Evolutionary conservation across 2,888 invertebrate species (phyloP).

Genomic region (Mantis religiosa): DNA sequence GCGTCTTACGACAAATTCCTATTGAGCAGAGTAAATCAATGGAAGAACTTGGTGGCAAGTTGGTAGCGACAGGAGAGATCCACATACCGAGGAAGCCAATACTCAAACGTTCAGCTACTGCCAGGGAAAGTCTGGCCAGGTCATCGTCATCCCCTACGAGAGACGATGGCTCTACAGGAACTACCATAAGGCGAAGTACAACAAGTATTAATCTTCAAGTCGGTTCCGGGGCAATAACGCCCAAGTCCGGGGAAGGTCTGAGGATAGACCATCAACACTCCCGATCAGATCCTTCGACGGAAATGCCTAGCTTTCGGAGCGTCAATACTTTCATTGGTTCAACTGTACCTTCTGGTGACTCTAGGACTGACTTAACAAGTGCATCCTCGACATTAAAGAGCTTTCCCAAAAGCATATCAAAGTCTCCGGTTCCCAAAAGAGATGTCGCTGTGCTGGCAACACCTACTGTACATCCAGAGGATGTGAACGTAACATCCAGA

Average conservation of each 20-base stretch:
- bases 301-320: neutral
- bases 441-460: constrained; percentile 38
- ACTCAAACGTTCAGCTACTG: constrained; percentile 32
- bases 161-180: neutral
- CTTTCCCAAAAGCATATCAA: neutral
- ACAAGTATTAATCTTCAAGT: constrained; percentile 25
- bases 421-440: constrained; percentile 15
- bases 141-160: neutral
- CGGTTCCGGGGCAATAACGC: neutral
- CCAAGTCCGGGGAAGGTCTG: constrained; percentile 38
- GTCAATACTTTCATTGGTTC: neutral
- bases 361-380: neutral
- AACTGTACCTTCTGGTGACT: neutral
- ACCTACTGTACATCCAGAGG: constrained; percentile 40
- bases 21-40: constrained; percentile 52
- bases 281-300: constrained; percentile 55
- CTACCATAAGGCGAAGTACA: constrained; percentile 20
- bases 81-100: constrained; percentile 38
- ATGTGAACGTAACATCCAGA: constrained; percentile 72
- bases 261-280: constrained; percentile 61
- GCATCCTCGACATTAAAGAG: neutral
- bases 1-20: constrained; percentile 70
- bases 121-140: constrained; percentile 12
- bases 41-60: constrained; percentile 15
- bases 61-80: neutral